Percentiles rank a stretch among this genome's conserved stretches.
Evolutionary conservation across 2,113 vertebrate genomes (phyloP).

Genomic region (Mohoua ochrocephala): DNA sequence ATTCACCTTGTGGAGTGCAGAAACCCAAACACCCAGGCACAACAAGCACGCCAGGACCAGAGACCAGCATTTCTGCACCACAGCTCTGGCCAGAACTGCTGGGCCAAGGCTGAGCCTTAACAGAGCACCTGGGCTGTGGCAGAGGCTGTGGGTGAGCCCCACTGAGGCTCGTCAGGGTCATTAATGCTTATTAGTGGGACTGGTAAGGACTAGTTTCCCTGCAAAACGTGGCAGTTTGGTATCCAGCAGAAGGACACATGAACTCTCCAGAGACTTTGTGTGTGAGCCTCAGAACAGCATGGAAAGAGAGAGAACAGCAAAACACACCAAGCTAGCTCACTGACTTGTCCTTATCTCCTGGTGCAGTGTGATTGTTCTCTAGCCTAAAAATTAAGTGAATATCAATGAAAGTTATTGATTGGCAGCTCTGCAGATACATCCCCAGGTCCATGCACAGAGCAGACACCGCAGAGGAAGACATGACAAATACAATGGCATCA

Average conservation of each 20-base stretch:
- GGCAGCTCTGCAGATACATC: not conserved
- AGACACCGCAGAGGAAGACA: not conserved
- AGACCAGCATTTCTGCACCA: not conserved
- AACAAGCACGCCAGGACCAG: accelerated
- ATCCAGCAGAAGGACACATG: not conserved
- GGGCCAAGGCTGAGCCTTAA: not conserved
- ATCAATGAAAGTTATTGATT: not conserved
- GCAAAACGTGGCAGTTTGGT: not conserved
- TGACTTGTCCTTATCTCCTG: not conserved
- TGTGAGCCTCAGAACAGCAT: not conserved
- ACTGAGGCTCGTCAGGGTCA: not conserved
- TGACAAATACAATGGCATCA: not conserved
- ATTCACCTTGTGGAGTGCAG: not conserved
- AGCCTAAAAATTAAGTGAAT: not conserved
- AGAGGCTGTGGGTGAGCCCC: not conserved
- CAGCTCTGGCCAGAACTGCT: accelerated
- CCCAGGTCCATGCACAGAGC: not conserved
- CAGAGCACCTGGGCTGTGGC: not conserved
- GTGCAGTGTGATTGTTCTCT: not conserved
- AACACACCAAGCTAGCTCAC: not conserved
- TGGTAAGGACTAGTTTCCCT: not conserved
- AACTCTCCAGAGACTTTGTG: not conserved
- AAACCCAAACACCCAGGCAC: not conserved
- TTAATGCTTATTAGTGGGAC: not conserved
- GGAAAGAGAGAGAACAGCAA: not conserved